Base-by-base conservation (phyloP, 2,113 vertebrate species). In the Takifugu bimaculatus region DNA sequence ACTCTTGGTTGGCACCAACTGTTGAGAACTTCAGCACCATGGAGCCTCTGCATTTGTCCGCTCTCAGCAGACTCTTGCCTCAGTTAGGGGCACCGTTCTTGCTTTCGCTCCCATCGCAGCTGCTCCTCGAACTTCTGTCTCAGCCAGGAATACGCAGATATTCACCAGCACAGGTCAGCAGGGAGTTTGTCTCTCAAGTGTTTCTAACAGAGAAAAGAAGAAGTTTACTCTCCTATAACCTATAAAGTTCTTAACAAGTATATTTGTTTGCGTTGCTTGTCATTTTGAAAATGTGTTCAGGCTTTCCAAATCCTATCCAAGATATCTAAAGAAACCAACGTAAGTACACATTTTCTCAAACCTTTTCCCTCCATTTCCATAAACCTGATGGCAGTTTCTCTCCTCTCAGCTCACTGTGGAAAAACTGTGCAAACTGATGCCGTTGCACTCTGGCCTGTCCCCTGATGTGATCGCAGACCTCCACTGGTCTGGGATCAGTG, bases 31-130 rank as follows among this genome's bases (percentile, higher is more conserved):
- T 88, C 77, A 88, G 89, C 54, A 73, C 57, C 52, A 70, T 92
- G 78, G 67, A 87, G 58, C 81, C 90, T 2, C 7, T 42, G 13
- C 86, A 90, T 29, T 76, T 94, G 56, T 83, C 70, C 3, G 78
- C 81, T 3, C 90, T 94, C 69, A 91, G 85, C 2, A 88, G 90
- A 3, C 55, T 94, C 43, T 78, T 95, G 42, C 89, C 93, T 5
- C 91, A 93, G 57, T 80, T 96, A 57, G 93, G 92, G 15, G 87
- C 92, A 49, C 82, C 88, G 50, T 93, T 94, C 78, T 79, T 94
- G 63, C 81, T 90, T 56, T 83, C 86, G 5, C 76, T 95, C 3
- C 85, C 93, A 43, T 81, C 89, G 20, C 60, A 85, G 7, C 88
- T 92, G 66, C 77, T 94, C 20, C 62, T 90, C 57, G 82, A 91